Percentiles rank a stretch among this genome's conserved stretches.
These are phyloP conservation scores for Chaunax sp. DNA, from an alignment of 2,797 vertebrate genomes.

Conservation along the genomic window DNA sequence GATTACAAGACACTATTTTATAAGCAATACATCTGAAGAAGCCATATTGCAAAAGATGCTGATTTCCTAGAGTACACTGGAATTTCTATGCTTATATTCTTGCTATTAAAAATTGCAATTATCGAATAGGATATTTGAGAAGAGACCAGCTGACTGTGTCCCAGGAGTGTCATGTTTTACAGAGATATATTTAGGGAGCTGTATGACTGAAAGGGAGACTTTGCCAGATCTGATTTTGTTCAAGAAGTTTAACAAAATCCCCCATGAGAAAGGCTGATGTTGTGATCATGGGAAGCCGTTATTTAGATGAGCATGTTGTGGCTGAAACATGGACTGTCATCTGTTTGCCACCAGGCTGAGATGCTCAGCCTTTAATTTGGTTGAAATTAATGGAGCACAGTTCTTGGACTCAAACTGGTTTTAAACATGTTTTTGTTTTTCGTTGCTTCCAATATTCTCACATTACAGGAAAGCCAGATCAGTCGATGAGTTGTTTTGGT, in stretches of 20 bases:
- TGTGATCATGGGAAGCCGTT: constrained; percentile 15
- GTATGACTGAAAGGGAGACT: neutral
- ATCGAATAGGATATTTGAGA: neutral
- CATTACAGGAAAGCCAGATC: no score
- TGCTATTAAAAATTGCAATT: neutral
- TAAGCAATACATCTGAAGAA: neutral
- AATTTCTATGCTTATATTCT: neutral
- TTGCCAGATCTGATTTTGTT: constrained; percentile 18
- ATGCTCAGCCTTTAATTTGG: constrained; percentile 10
- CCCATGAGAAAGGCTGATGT: neutral
- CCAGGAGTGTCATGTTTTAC: neutral
- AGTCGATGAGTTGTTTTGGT: no score
- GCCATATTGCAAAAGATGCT: neutral
- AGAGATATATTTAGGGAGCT: neutral
- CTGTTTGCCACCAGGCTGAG: constrained; percentile 1
- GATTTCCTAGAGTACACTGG: neutral
- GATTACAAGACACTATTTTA: constrained; percentile 16
- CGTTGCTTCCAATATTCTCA: no score
- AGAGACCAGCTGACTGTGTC: neutral
- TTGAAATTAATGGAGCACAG: constrained; percentile 27
- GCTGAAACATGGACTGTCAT: constrained; percentile 3
- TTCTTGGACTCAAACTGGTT: no score
- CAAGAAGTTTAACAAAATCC: constrained; percentile 1
- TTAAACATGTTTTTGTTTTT: no score
- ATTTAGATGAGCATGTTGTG: constrained; percentile 28